These are phyloP conservation scores for Pygoscelis adeliae DNA, from an alignment of 2,113 vertebrate genomes.

Conservation along the genomic window DNA sequence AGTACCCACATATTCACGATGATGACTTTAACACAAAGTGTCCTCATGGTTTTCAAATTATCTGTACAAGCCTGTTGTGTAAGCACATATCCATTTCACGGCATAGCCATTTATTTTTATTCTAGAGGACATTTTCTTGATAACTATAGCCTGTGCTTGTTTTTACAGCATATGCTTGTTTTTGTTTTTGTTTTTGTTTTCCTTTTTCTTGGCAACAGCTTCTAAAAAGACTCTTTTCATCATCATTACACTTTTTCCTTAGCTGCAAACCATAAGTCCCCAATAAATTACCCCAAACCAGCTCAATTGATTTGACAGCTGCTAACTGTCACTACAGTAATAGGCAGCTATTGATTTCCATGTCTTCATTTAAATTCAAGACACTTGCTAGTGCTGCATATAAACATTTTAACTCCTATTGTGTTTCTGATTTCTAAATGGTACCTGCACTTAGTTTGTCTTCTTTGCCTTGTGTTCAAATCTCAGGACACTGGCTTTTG, in stretches of 20 bases:
- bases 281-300: constrained; percentile 18
- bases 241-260: not conserved
- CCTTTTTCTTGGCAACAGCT: not conserved
- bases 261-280: not conserved
- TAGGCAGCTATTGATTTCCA: constrained; percentile 3
- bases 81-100: not conserved
- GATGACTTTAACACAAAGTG: not conserved
- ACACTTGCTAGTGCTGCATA: not conserved
- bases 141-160: not conserved
- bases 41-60: not conserved
- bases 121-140: not conserved
- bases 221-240: not conserved
- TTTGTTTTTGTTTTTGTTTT: not conserved
- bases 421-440: not conserved
- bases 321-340: not conserved
- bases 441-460: not conserved
- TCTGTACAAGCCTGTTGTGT: not conserved
- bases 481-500: not conserved
- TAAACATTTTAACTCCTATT: not conserved
- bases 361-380: constrained; percentile 5
- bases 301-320: not conserved
- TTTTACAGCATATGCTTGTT: not conserved
- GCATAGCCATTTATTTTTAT: not conserved
- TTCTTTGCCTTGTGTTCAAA: not conserved
- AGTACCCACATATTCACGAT: not conserved